Conservation (phyloP, 2,888 invertebrate genomes). For the Omphaloscelis lunosa region DNA sequence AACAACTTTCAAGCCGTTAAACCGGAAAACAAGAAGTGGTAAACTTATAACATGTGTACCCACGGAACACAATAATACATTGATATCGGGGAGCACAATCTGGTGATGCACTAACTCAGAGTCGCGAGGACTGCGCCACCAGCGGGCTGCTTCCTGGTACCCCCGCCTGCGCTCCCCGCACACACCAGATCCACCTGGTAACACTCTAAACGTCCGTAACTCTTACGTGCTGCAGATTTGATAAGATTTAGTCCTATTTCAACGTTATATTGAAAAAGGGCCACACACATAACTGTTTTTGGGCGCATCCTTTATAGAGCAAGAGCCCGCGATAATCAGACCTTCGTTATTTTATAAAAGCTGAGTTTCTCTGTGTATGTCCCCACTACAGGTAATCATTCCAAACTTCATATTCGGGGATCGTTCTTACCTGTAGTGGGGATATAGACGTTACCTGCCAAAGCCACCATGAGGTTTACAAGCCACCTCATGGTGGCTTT, state of each 20-base stretch:
- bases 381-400: too few species aligned
- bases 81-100: background rate
- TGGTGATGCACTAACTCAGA: background rate
- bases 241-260: background rate
- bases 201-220: background rate
- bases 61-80: background rate
- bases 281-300: background rate
- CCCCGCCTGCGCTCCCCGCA: background rate
- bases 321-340: too few species aligned
- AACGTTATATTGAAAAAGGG: background rate
- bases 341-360: too few species aligned
- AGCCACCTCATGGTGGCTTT: too few species aligned
- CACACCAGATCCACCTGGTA: background rate
- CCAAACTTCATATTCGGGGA: too few species aligned
- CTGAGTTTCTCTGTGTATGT: too few species aligned
- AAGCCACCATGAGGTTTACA: too few species aligned
- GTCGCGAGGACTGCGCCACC: background rate
- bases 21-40: constrained; percentile 48
- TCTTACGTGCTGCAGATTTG: background rate
- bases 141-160: too few species aligned
- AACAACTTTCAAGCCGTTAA: constrained; percentile 57
- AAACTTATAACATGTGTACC: background rate
- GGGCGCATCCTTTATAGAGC: background rate
- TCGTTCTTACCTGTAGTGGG: too few species aligned
- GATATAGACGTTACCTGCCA: too few species aligned